Percentiles rank a stretch among this genome's conserved stretches.
These are phyloP conservation scores for Notoglanidium macrostoma DNA, from an alignment of 2,797 vertebrate genomes.

Conservation along the genomic window DNA sequence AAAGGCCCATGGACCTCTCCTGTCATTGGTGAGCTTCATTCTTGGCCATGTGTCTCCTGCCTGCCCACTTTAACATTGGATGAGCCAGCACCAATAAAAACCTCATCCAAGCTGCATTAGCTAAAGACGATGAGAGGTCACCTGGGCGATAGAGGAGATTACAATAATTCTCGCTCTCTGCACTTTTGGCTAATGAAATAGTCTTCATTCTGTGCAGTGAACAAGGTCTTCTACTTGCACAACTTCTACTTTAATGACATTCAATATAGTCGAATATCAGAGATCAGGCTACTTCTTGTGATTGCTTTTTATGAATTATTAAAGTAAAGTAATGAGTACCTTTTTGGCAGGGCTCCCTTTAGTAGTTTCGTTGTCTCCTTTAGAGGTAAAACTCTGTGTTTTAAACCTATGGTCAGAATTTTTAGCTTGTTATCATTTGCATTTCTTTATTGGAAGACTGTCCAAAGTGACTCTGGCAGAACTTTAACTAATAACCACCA, in stretches of 20 bases:
- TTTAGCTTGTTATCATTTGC: not conserved
- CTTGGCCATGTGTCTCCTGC: constrained; percentile 53
- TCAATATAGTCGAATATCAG: constrained; percentile 73
- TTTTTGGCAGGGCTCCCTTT: constrained; percentile 23
- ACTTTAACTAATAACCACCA: not conserved
- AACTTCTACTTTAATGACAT: constrained; percentile 70
- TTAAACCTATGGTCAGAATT: not conserved
- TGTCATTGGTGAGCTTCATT: constrained; percentile 33
- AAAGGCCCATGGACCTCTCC: constrained; percentile 41
- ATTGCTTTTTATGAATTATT: constrained; percentile 63
- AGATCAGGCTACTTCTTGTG: constrained; percentile 69
- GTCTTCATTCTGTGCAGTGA: constrained; percentile 67
- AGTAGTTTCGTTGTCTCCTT: constrained; percentile 1
- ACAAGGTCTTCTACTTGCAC: constrained; percentile 68
- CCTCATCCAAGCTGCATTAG: constrained; percentile 67
- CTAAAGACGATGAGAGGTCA: constrained; percentile 80
- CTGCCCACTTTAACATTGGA: constrained; percentile 34
- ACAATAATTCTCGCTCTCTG: constrained; percentile 80
- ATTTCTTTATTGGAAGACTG: not conserved
- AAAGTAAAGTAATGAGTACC: not conserved
- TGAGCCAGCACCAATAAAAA: constrained; percentile 67
- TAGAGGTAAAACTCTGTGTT: not conserved
- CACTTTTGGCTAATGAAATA: constrained; percentile 67
- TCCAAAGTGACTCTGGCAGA: not conserved
- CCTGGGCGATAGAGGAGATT: constrained; percentile 74